These are phyloP conservation scores for Eupsittula cactorum DNA, from an alignment of 2,113 vertebrate species.

Conservation along the genomic window DNA sequence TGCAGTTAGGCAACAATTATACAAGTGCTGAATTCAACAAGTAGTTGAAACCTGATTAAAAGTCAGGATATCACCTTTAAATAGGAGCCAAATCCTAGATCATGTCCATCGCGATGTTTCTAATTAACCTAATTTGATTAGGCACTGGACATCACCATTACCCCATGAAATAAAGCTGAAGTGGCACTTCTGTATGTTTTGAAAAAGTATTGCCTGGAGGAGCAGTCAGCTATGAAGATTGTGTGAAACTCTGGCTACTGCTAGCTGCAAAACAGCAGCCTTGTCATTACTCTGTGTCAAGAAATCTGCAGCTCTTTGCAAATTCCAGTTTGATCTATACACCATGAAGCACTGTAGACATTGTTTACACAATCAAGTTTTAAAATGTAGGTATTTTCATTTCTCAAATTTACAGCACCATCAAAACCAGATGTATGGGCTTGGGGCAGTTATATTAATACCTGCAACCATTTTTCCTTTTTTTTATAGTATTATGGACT, in stretches of 20 bases:
- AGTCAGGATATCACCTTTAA: neutral
- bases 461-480: neutral
- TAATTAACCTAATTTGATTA: neutral
- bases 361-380: neutral
- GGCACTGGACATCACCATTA: neutral
- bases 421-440: neutral
- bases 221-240: neutral
- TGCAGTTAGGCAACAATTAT: neutral
- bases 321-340: neutral
- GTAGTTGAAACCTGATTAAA: neutral
- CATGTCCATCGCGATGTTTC: neutral
- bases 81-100: neutral
- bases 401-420: neutral
- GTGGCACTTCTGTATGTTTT: neutral
- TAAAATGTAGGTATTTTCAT: neutral
- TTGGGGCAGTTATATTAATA: neutral
- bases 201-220: neutral
- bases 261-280: neutral
- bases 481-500: neutral
- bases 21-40: neutral
- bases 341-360: neutral
- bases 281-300: neutral
- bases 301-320: neutral
- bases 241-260: neutral
- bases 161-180: neutral